These are phyloP conservation scores for Prietella phreatophila DNA, from an alignment of 2,113 vertebrate species.

Conservation along the genomic window DNA sequence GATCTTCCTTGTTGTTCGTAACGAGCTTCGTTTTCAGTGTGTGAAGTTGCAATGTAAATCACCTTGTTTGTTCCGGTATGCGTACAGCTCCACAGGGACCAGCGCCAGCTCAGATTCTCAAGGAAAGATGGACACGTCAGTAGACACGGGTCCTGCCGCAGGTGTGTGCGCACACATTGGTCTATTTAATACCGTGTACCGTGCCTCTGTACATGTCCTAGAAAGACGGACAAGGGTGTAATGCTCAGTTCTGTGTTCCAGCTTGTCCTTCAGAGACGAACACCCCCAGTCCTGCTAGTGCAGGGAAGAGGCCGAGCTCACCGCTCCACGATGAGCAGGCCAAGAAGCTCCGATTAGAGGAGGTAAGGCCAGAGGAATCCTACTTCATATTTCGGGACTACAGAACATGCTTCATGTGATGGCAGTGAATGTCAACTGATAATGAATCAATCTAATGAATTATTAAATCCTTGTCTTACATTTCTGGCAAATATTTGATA, in stretches of 20 bases:
- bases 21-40: not conserved
- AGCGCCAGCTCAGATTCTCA: constrained; percentile 33
- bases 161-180: constrained; percentile 5
- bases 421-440: not conserved
- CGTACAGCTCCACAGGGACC: constrained; percentile 6
- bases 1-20: not conserved
- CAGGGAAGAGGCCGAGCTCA: constrained; percentile 75
- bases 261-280: not conserved
- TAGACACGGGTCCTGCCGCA: constrained; percentile 35
- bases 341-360: constrained; percentile 77
- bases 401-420: not conserved
- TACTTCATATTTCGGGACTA: not conserved
- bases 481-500: not conserved
- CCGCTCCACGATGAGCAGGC: constrained; percentile 74
- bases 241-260: not conserved
- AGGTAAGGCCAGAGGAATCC: constrained; percentile 70
- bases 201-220: not conserved
- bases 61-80: not conserved
- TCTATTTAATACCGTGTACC: not conserved
- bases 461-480: not conserved
- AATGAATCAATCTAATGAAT: not conserved
- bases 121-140: constrained; percentile 16
- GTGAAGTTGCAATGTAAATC: not conserved
- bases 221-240: not conserved
- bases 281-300: constrained; percentile 60